Percentiles rank a stretch among this genome's conserved stretches.
phyloP scores from a whole-genome alignment of 2,797 vertebrate genomes.

The Sebastes kiyomatsui region DNA sequence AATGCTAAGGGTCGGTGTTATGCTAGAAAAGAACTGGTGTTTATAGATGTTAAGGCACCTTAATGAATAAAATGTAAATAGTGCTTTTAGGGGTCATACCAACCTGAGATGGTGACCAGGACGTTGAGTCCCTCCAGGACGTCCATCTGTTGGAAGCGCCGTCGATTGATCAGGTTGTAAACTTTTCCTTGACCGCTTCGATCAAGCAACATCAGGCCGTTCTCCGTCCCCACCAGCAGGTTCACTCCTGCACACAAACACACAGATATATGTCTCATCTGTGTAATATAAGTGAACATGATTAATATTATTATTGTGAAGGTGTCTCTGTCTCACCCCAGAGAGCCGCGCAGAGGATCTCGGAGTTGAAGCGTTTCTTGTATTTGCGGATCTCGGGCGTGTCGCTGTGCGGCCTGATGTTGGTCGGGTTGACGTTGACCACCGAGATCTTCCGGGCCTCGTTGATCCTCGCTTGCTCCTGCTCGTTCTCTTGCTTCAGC shows the following conservation, averaged over 20 bases:
- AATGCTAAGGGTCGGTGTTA: no score
- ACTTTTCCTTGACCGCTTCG: slow-evolving; percentile 98
- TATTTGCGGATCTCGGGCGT: slow-evolving; percentile 99
- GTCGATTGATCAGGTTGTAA: slow-evolving; percentile 96
- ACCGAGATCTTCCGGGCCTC: slow-evolving; percentile 98
- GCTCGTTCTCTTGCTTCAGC: slow-evolving; percentile 89
- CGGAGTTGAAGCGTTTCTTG: slow-evolving; percentile 99
- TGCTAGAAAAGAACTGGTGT: no score
- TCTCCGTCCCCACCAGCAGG: slow-evolving; percentile 96
- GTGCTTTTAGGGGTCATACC: background rate
- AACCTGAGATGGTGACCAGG: slow-evolving; percentile 97
- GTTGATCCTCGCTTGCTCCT: slow-evolving; percentile 95
- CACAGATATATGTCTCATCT: background rate
- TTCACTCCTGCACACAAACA: slow-evolving; percentile 87
- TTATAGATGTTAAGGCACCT: no score
- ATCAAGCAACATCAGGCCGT: slow-evolving; percentile 97
- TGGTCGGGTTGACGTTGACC: slow-evolving; percentile 98
- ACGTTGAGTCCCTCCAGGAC: slow-evolving; percentile 98
- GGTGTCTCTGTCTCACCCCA: slow-evolving; percentile 86
- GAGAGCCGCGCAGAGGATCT: slow-evolving; percentile 96
- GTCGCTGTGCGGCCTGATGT: slow-evolving; percentile 98
- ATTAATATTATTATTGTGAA: accelerated
- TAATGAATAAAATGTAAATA: no score
- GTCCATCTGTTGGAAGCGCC: slow-evolving; percentile 98
- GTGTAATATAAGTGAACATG: background rate